Evolutionary conservation across 2,113 vertebrate genomes (phyloP).

Genomic region (Sialia sialis): DNA sequence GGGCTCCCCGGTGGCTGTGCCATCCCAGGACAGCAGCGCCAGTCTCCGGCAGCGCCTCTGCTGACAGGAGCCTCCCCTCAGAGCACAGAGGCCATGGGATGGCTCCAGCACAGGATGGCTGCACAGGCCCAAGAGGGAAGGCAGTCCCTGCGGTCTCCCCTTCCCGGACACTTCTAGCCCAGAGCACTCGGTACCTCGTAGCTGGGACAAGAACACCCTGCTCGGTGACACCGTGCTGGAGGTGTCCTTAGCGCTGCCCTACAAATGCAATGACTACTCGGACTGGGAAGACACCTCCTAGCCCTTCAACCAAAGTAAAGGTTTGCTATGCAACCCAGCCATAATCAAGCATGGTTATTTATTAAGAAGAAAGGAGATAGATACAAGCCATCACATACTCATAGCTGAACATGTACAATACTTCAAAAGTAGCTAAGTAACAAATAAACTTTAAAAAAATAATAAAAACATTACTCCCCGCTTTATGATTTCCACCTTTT

Average conservation of each 20-base stretch:
- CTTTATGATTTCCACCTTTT: background rate
- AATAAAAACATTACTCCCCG: background rate
- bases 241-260: background rate
- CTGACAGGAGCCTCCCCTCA: background rate
- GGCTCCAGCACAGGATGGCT: background rate
- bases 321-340: background rate
- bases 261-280: background rate
- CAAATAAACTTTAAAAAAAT: background rate
- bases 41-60: fast-evolving
- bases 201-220: background rate
- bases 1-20: fast-evolving
- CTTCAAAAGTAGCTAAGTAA: background rate
- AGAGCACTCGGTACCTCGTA: too few species aligned
- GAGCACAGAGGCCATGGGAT: fast-evolving
- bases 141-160: background rate
- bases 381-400: background rate
- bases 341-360: background rate
- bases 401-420: background rate
- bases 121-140: background rate
- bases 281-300: background rate
- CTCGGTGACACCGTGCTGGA: background rate
- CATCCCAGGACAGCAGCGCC: fast-evolving
- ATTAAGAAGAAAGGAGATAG: background rate
- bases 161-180: fast-evolving
- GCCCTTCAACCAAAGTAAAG: background rate